Evolutionary conservation across 1,140 invertebrate genomes (phyloP), one percentile per base, ranked within the genome.

Genomic region (Monomorium pharaonis): DNA sequence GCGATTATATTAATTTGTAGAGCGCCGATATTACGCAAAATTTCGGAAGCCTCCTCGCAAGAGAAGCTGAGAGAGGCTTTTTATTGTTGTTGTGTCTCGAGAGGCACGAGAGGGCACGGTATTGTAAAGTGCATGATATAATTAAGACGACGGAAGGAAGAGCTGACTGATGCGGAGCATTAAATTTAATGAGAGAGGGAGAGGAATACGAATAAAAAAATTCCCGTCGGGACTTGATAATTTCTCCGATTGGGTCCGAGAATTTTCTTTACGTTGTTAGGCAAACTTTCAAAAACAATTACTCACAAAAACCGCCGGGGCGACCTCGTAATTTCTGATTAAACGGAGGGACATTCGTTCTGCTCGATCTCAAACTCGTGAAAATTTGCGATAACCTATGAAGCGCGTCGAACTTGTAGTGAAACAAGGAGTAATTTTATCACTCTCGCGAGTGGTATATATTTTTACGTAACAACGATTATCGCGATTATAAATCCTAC

Each of bases 201-300:
- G 30, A 42, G 5, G 1, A 44, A n/a, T 2, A 37, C 12, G 51
- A 44, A 44, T 44, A n/a, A 58, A 58, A 44, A 58, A n/a, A 60
- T 60, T 58, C 27, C 14, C 49, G 33, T 56, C 9, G 65, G 30
- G 44, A 67, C 18, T 78, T 49, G 12, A 24, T 44, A 47, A 67
- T 65, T 67, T 0, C 58, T 60, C 3, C 33, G 24, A 44, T 10
- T 7, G 24, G 1, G 33, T 60, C 6, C n/a, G 33, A 56, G 33
- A n/a, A 74, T 18, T 16, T 3, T 47, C 2, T 67, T 18, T 24
- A 21, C 2, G 3, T 63, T 6, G 7, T 7, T 18, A 56, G 33
- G n/a, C 3, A 54, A 54, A 54, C 10, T 12, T 63, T 37, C 37
- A 4, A n/a, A 67, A 77, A 58, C 78, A 63, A 78, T 69, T 56